Evolutionary conservation across 1,140 invertebrate species (phyloP), one percentile per base, ranked within the genome.

Genomic region (Danaus plexippus): DNA sequence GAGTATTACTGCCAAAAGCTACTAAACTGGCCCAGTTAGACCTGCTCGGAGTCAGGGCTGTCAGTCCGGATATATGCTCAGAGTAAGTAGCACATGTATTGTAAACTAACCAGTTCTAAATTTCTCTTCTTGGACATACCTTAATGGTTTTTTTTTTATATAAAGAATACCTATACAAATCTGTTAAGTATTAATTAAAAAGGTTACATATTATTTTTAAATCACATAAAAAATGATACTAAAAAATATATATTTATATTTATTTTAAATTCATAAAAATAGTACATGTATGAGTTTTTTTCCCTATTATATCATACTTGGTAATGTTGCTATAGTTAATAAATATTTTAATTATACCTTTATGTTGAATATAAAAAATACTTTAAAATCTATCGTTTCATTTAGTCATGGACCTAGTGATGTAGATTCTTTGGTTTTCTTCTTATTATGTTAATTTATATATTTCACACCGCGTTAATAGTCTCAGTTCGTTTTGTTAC

Each of bases 1-100:
- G 91, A 51, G 90, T 92, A 6, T 87, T 97, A 53, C 85, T 94
- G 8, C 81, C 88, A n/a, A 64, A 89, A 9, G 92, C 92, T 64
- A 88, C 88, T 22, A 80, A 88, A 40, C 77, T 96, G 11, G 89
- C 94, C 67, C 95, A 97, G 76, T 80, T 97, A 2, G 95, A 97
- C 81, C 85, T 97, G 32, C 88, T 97, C 22, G 95, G 95, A 1
- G 92, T 94, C 10, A 82, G 92, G 53, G 92, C 91, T 59, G 90
- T 97, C 15, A 92, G 92, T 3, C 85, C 89, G 1, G 92, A 94
- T 52, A 90, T 93, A 61, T 93, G 92, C 75, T 86, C 90, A 44
- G 81, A 88, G 85, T 89, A 84, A 75, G 89, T 92, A 32, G 1
- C 7, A 32, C 5, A 2, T 2, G 22, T 32, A 32, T 32, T 32